Base-by-base conservation (phyloP, 2,113 vertebrate species). In the Dolichallabes microphthalmus region DNA sequence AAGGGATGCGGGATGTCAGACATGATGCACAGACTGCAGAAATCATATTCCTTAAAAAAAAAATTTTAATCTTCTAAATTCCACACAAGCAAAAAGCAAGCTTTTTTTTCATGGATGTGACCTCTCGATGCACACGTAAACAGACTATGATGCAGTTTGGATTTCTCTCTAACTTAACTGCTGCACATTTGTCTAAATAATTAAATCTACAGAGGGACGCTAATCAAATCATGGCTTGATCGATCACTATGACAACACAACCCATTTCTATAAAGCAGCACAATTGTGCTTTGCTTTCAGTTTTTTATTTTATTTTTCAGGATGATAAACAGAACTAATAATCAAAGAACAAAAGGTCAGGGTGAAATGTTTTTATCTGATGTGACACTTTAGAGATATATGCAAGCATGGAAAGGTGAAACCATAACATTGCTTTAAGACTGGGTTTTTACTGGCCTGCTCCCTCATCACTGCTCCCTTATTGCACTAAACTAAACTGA, bases 201-300 rank as follows among this genome's bases (percentile, higher is more conserved):
- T 86, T 71, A 50, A 85, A 85, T 68, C 64, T 2, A 50, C 58
- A 52, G 64, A 80, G 52, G 9, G 61, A 78, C 9, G 1, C 75
- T 79, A 79, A 85, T 66, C 32, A 15, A 85, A 85, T 85, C 76
- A 58, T 4, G 7, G 75, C 61, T 32, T 4, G 83, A 85, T 78
- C 27, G 50, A 85, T 85, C 14, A 13, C 30, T 20, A 85, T 25
- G 75, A 85, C 60, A 19, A 68, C 52, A 35, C 30, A 3, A 80
- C 25, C 17, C 64, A 35, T 73, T 71, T 80, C 55, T 17, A 84
- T 39, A 25, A 68, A 85, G 64, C 32, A 76, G 35, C 63, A 73
- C 52, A 1, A 63, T 79, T 57, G 13, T 58, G n/a, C 53, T 71
- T 58, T 69, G 50, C 39, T 55, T 55, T 82, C 5, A 0, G 45